Conservation (phyloP, 2,888 invertebrate species). For the Drosophila quinaria region DNA sequence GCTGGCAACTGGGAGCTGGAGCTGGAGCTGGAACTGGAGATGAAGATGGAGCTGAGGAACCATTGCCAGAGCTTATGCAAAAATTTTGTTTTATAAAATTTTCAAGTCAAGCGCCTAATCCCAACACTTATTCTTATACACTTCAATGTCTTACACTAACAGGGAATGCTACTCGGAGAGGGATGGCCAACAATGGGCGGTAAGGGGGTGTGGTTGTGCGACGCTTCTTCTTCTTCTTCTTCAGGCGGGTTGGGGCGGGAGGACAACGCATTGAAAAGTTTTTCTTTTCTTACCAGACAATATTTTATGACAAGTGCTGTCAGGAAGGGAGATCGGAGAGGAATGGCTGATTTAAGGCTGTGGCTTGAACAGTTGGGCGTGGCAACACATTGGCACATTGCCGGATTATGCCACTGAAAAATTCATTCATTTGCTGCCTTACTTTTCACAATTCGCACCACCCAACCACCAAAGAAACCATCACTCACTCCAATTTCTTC, state of each 20-base stretch:
- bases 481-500: background rate
- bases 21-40: conserved; percentile 1
- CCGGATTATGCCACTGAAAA: conserved; percentile 79
- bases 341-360: conserved; percentile 17
- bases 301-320: conserved; percentile 77
- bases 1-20: background rate
- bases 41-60: conserved; percentile 17
- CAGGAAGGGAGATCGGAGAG: background rate
- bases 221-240: conserved; percentile 38
- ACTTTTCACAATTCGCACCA: conserved; percentile 45
- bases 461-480: background rate
- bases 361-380: conserved; percentile 36
- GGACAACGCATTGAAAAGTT: conserved; percentile 70
- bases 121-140: conserved; percentile 82
- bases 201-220: conserved; percentile 17
- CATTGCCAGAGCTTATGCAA: conserved; percentile 77
- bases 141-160: conserved; percentile 78
- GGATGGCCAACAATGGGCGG: background rate
- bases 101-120: conserved; percentile 81
- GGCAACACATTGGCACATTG: conserved; percentile 78
- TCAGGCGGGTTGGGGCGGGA: conserved; percentile 1
- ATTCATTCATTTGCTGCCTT: conserved; percentile 80
- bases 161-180: conserved; percentile 13
- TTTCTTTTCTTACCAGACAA: conserved; percentile 80
- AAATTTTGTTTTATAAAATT: conserved; percentile 81